These are phyloP conservation scores for Phalanger gymnotis DNA, from an alignment of 2,797 vertebrate genomes.

Conservation along the genomic window DNA sequence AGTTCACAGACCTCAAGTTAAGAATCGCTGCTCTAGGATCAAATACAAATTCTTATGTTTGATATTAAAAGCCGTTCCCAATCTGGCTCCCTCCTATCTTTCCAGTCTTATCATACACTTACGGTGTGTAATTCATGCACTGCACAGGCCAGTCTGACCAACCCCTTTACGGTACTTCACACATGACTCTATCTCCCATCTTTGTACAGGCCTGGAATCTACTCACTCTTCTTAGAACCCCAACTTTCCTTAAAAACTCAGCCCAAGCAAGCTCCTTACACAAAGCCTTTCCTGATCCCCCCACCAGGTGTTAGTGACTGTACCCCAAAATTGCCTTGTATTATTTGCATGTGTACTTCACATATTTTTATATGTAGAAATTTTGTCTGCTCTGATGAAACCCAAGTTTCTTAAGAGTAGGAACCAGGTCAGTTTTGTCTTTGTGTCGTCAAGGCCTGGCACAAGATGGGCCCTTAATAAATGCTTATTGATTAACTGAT, in stretches of 20 bases:
- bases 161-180: neutral
- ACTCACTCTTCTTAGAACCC: neutral
- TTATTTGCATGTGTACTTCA: neutral
- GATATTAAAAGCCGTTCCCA: neutral
- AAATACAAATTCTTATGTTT: neutral
- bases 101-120: neutral
- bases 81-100: neutral
- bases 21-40: neutral
- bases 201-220: neutral
- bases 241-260: neutral
- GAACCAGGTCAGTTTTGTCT: neutral
- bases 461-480: neutral
- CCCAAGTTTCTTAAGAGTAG: neutral
- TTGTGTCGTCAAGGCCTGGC: neutral
- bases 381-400: neutral
- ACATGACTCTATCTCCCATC: neutral
- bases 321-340: neutral
- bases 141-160: neutral
- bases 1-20: neutral
- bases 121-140: neutral
- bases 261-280: neutral
- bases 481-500: neutral
- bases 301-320: neutral
- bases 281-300: neutral
- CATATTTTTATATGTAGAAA: neutral